Evolutionary conservation across 1,140 invertebrate genomes (phyloP), one percentile per base, ranked within the genome.

Genomic region (Zaprionus tsacasi): DNA sequence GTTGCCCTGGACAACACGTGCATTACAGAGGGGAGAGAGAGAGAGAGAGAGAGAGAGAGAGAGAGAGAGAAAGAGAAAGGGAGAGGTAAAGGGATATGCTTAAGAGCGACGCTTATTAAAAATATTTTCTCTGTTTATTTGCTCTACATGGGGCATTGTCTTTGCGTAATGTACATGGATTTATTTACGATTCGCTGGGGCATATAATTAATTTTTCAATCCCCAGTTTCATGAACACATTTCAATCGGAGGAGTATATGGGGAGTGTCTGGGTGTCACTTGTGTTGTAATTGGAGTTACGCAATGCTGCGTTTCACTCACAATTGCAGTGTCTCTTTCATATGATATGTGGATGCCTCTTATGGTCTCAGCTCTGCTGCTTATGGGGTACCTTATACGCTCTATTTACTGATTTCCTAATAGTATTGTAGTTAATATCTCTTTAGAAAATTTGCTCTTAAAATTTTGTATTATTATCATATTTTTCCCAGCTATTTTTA

Each of bases 141-240:
- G 40, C 43, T 10, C 78, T 60, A 54, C 27, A 64, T 43, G 21
- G 21, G 2, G 55, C 70, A 85, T 87, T 86, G 76, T 86, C 81
- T 79, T 60, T 65, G 45, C 33, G 54, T 66, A 65, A 74, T 67
- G 54, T 43, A 15, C 71, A 27, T 48, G 54, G 72, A 58, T 76
- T 72, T 82, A 76, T 78, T 79, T 83, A 83, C 80, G 75, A 81
- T 55, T 83, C 85, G 54, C 36, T 72, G 73, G 68, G 78, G 70
- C 83, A 76, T 81, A 60, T 83, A 88, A 88, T 88, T 88, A 83
- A 89, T 76, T 83, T 80, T 76, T 60, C 45, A 58, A 67, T 69
- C 69, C 63, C 36, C 59, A 72, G 55, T 52, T 61, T 17, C n/a
- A 54, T 52, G 55, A 56, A 65, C 73, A 59, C 64, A 57, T 38